Evolutionary conservation across 2,888 invertebrate genomes (phyloP).

Genomic region (Leucoptera coffeella): DNA sequence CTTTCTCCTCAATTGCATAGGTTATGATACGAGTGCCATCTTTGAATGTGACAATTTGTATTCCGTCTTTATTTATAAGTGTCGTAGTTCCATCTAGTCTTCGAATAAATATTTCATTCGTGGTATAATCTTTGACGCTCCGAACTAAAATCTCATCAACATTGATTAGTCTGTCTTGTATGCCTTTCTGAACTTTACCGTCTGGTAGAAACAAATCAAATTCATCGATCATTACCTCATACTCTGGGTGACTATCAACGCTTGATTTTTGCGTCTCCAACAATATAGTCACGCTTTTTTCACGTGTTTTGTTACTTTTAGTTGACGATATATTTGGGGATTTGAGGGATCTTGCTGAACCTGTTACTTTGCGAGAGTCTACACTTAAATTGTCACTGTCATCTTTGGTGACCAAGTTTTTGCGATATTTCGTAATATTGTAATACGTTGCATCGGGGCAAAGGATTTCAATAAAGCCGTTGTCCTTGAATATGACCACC

Average conservation of each 20-base stretch:
- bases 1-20: conserved; percentile 19
- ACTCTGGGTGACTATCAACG: conserved; percentile 8
- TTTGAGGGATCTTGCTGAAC: conserved; percentile 7
- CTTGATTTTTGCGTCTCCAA: neutral
- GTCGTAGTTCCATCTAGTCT: conserved; percentile 34
- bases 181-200: conserved; percentile 24
- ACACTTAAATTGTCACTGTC: no score
- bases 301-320: conserved; percentile 12
- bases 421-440: conserved; percentile 21
- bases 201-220: conserved; percentile 24
- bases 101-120: conserved; percentile 32
- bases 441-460: conserved; percentile 25
- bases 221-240: conserved; percentile 24
- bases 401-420: conserved; percentile 8
- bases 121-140: conserved; percentile 32
- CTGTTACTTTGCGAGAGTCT: no score
- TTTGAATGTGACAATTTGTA: conserved; percentile 27
- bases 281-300: conserved; percentile 6
- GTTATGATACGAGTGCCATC: conserved; percentile 33
- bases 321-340: neutral
- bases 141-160: conserved; percentile 26
- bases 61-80: conserved; percentile 31
- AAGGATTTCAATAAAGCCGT: conserved; percentile 21
- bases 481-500: conserved; percentile 25
- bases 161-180: conserved; percentile 12